Evolutionary conservation across 1,140 invertebrate species (phyloP).

Genomic region (Eueides isabella): DNA sequence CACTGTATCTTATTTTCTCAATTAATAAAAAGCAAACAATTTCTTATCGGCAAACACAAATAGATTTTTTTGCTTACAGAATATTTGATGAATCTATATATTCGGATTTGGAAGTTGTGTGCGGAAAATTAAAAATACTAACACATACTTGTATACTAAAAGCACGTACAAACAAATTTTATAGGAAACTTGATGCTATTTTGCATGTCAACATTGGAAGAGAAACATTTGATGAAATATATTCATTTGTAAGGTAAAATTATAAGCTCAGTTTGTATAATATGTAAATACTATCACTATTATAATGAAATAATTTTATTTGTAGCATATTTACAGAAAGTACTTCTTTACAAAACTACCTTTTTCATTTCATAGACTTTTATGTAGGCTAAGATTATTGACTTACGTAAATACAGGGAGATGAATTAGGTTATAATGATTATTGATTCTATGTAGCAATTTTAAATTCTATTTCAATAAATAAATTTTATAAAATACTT

Average conservation of each 20-base stretch:
- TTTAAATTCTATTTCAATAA: no score
- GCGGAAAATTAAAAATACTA: constrained; percentile 76
- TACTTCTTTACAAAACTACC: no score
- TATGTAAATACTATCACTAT: not conserved
- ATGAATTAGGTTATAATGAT: no score
- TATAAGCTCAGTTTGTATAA: not conserved
- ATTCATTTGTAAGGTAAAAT: constrained; percentile 75
- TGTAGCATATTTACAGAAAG: no score
- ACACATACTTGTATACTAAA: constrained; percentile 76
- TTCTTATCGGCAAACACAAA: no score
- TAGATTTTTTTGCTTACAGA: constrained; percentile 54
- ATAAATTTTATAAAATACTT: no score
- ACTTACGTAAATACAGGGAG: not conserved
- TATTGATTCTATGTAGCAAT: no score
- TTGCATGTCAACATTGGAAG: constrained; percentile 73
- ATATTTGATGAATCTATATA: constrained; percentile 79
- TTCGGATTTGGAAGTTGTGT: constrained; percentile 74
- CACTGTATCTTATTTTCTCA: no score
- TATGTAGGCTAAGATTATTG: not conserved
- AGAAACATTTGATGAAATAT: constrained; percentile 74
- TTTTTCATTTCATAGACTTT: no score
- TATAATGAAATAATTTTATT: not conserved
- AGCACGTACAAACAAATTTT: constrained; percentile 75
- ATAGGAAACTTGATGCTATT: constrained; percentile 69
- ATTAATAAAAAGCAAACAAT: no score